Evolutionary conservation across 2,888 invertebrate genomes (phyloP).

Genomic region (Capitulum mitella): DNA sequence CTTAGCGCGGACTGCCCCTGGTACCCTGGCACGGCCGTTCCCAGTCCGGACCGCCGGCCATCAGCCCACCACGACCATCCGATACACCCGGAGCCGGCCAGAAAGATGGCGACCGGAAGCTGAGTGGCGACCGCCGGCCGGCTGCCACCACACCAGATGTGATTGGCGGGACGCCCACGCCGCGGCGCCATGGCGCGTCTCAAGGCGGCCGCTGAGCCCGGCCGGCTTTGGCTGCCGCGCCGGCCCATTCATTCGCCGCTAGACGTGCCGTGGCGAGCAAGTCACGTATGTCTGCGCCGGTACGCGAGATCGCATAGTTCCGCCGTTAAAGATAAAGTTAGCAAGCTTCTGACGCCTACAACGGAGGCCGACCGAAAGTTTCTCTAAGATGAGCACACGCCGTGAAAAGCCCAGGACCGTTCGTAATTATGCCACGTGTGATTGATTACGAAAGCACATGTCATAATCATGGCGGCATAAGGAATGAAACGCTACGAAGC

Average conservation of each 20-base stretch:
- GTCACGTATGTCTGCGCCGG: background rate
- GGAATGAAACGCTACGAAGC: background rate
- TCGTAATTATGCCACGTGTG: background rate
- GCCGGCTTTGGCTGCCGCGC: background rate
- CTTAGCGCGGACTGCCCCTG: too few relatives aligned
- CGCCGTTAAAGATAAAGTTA: background rate
- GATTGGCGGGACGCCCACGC: background rate
- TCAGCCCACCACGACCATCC: too few relatives aligned
- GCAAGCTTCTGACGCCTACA: background rate
- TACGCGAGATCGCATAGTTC: background rate
- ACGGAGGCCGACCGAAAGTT: background rate
- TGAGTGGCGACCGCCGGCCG: background rate
- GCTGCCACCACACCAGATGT: background rate
- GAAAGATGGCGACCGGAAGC: slow-evolving; percentile 7
- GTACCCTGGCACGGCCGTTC: too few relatives aligned
- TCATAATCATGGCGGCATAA: too few relatives aligned
- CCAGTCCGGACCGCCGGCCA: too few relatives aligned
- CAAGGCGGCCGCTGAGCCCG: background rate
- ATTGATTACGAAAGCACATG: background rate
- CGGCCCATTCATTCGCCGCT: background rate
- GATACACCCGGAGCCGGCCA: background rate
- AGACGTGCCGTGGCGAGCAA: background rate
- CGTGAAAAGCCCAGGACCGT: background rate
- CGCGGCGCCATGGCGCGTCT: background rate
- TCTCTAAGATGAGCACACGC: background rate